These are phyloP conservation scores for Atherinosoma microstoma DNA, from an alignment of 2,797 vertebrate genomes.

Conservation along the genomic window DNA sequence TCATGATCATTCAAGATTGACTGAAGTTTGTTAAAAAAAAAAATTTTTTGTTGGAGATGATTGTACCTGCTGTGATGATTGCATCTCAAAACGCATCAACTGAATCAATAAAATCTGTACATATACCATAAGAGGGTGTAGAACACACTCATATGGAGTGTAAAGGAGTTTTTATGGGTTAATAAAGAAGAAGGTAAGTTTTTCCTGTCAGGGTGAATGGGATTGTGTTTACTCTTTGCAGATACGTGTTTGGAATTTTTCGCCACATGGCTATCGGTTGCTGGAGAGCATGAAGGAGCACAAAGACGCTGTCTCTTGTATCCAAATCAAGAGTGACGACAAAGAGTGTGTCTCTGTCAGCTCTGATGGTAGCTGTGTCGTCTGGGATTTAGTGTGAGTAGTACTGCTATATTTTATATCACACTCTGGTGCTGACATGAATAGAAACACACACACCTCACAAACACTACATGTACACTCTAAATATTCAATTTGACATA, in stretches of 20 bases:
- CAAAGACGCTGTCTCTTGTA: conserved; percentile 84
- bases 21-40: too few species aligned
- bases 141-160: too few species aligned
- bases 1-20: too few species aligned
- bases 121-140: too few species aligned
- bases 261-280: conserved; percentile 73
- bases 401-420: background rate
- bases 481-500: background rate
- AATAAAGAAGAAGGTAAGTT: background rate
- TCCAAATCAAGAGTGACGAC: conserved; percentile 87
- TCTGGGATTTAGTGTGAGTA: conserved; percentile 93
- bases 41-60: too few species aligned
- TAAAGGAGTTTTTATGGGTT: background rate
- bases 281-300: conserved; percentile 87
- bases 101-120: too few species aligned
- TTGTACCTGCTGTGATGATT: too few species aligned
- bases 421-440: background rate
- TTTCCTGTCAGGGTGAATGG: background rate
- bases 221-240: conserved; percentile 44
- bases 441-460: conserved; percentile 8
- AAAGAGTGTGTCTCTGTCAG: conserved; percentile 89
- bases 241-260: conserved; percentile 89
- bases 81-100: too few species aligned
- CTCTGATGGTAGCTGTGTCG: conserved; percentile 89
- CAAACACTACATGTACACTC: background rate